Evolutionary conservation across 2,113 vertebrate genomes (phyloP).

Genomic region (Suricata suricatta): DNA sequence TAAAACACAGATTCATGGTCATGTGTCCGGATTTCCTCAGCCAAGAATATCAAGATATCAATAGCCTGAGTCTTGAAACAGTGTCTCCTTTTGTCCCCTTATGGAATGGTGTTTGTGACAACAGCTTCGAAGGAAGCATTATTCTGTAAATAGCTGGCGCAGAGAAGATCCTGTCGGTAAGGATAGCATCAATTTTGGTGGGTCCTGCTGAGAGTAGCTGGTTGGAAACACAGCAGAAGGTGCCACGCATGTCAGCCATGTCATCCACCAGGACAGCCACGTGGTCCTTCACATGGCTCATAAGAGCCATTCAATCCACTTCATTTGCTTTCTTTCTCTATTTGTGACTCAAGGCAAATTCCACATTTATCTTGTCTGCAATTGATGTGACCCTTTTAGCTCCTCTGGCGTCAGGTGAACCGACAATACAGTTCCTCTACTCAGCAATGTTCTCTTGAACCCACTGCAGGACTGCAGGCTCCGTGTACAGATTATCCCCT

Average conservation of each 20-base stretch:
- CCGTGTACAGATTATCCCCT: conserved; percentile 95
- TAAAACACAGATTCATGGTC: neutral
- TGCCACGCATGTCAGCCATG: neutral
- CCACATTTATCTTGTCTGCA: neutral
- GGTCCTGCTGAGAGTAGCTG: neutral
- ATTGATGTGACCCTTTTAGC: conserved; percentile 88
- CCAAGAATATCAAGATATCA: neutral
- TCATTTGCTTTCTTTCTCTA: neutral
- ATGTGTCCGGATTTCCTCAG: neutral
- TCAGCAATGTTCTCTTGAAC: conserved; percentile 93
- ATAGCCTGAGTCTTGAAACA: neutral
- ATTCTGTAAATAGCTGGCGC: neutral
- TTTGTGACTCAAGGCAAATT: neutral
- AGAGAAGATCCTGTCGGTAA: neutral
- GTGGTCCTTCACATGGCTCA: neutral
- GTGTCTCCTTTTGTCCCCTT: neutral
- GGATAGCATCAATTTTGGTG: neutral
- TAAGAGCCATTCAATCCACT: neutral
- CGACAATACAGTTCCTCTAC: conserved; percentile 94
- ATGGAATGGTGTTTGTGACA: neutral
- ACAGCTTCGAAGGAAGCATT: neutral
- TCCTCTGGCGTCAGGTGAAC: conserved; percentile 95
- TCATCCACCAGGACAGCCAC: neutral
- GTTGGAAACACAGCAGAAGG: neutral
- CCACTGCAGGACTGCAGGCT: conserved; percentile 96